These are phyloP conservation scores for Agelas oroides DNA, from an alignment of 37 sponge, comb jelly and placozoan genomes.

Conservation along the genomic window DNA sequence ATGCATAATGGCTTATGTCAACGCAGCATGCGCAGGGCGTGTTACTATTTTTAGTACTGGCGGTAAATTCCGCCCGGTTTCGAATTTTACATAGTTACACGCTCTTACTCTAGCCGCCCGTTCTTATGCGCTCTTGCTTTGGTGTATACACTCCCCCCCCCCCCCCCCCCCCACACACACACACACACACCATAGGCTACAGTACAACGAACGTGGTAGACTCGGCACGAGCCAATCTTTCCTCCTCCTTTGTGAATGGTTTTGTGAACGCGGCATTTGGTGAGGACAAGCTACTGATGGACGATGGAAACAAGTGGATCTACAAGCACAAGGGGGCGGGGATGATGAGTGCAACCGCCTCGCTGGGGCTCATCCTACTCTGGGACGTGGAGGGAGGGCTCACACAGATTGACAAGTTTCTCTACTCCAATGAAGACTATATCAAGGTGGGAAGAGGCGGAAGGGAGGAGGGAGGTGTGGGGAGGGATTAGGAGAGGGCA, in stretches of 20 bases:
- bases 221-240: constrained; percentile 90
- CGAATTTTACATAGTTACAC: too few relatives aligned
- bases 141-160: too few relatives aligned
- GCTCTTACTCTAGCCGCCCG: too few relatives aligned
- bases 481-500: too few relatives aligned
- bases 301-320: constrained; percentile 94
- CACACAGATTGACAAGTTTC: constrained; percentile 96
- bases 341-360: constrained; percentile 98
- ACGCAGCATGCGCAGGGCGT: too few relatives aligned
- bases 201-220: constrained; percentile 80
- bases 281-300: constrained; percentile 88
- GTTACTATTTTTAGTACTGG: too few relatives aligned
- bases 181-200: constrained; percentile 57
- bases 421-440: constrained; percentile 92
- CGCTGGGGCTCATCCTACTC: constrained; percentile 95
- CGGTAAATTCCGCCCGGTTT: too few relatives aligned
- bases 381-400: constrained; percentile 99
- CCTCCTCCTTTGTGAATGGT: constrained; percentile 97
- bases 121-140: too few relatives aligned
- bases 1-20: too few relatives aligned
- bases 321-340: constrained; percentile 94
- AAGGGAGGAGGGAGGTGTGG: neutral
- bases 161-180: too few relatives aligned
- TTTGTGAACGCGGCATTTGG: constrained; percentile 97
- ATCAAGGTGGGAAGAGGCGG: too few relatives aligned